Percentiles rank a stretch among this genome's conserved stretches.
phyloP scores from a whole-genome alignment of 2,888 invertebrate species.

The Ptilodon capucinus region DNA sequence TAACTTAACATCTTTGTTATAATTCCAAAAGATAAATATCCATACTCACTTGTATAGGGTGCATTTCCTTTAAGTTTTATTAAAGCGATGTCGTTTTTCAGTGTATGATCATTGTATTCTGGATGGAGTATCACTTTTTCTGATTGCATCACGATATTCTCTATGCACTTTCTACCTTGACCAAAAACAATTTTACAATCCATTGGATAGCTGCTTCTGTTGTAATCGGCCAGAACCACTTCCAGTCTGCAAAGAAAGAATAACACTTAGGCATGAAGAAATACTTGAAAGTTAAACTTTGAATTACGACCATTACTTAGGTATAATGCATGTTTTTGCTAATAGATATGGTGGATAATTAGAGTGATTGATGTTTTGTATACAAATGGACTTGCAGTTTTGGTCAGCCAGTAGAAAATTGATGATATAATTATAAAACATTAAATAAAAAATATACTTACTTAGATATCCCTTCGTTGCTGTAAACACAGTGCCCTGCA shows the following conservation, averaged over 20 bases:
- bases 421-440: too few relatives aligned
- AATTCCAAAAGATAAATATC: too few relatives aligned
- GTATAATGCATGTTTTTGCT: too few relatives aligned
- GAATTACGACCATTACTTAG: too few relatives aligned
- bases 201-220: conserved; percentile 66
- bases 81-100: conserved; percentile 68
- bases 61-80: conserved; percentile 53
- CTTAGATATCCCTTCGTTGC: conserved; percentile 47
- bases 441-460: conserved; percentile 34
- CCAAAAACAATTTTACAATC: conserved; percentile 58
- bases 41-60: conserved; percentile 67
- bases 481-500: conserved; percentile 67
- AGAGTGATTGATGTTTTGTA: too few relatives aligned
- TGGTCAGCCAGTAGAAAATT: too few relatives aligned
- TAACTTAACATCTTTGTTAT: too few relatives aligned
- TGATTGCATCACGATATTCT: conserved; percentile 57
- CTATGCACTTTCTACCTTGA: conserved; percentile 54
- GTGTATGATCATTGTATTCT: conserved; percentile 52
- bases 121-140: conserved; percentile 55
- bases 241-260: conserved; percentile 55
- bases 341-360: too few relatives aligned
- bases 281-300: too few relatives aligned
- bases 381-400: too few relatives aligned
- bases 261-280: too few relatives aligned
- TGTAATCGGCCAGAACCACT: conserved; percentile 65